These are phyloP conservation scores for Diaperis boleti DNA, from an alignment of 2,888 invertebrate species.

Conservation along the genomic window DNA sequence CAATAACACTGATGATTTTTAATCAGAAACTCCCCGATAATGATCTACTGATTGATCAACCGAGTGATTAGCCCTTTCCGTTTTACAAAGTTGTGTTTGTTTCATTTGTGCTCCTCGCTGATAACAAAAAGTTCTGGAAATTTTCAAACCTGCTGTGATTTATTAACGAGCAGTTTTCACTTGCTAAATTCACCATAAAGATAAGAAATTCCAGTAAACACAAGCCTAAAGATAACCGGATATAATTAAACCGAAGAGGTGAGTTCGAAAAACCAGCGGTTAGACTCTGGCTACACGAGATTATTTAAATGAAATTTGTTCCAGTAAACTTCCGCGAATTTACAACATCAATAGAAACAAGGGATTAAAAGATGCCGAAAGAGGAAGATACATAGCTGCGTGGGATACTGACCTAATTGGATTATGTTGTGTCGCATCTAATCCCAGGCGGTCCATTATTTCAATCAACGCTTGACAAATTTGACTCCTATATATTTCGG, in stretches of 20 bases:
- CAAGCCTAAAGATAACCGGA: slow-evolving; percentile 25
- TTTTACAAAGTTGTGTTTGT: slow-evolving; percentile 6
- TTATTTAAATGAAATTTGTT: slow-evolving; percentile 17
- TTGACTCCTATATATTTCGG: slow-evolving; percentile 29
- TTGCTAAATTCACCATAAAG: slow-evolving; percentile 31
- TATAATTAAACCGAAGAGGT: slow-evolving; percentile 26
- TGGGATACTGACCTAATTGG: slow-evolving; percentile 17
- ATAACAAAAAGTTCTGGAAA: slow-evolving; percentile 21
- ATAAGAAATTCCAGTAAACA: slow-evolving; percentile 26
- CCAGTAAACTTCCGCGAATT: slow-evolving; percentile 17
- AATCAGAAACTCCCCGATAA: slow-evolving; percentile 15
- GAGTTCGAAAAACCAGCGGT: slow-evolving; percentile 10
- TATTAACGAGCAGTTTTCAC: slow-evolving; percentile 30
- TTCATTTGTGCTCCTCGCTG: slow-evolving; percentile 12
- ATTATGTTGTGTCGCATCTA: slow-evolving; percentile 18
- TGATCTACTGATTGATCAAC: slow-evolving; percentile 23
- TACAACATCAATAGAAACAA: slow-evolving; percentile 19
- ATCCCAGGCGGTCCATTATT: neutral
- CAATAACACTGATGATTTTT: slow-evolving; percentile 22
- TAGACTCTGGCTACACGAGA: neutral
- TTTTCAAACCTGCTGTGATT: slow-evolving; percentile 32
- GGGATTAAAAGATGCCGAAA: slow-evolving; percentile 8
- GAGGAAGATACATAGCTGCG: slow-evolving; percentile 9
- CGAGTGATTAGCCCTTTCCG: slow-evolving; percentile 29
- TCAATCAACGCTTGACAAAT: slow-evolving; percentile 20